Evolutionary conservation across 2,113 vertebrate species (phyloP), one percentile per base, ranked within the genome.

Genomic region (Cololabis saira): DNA sequence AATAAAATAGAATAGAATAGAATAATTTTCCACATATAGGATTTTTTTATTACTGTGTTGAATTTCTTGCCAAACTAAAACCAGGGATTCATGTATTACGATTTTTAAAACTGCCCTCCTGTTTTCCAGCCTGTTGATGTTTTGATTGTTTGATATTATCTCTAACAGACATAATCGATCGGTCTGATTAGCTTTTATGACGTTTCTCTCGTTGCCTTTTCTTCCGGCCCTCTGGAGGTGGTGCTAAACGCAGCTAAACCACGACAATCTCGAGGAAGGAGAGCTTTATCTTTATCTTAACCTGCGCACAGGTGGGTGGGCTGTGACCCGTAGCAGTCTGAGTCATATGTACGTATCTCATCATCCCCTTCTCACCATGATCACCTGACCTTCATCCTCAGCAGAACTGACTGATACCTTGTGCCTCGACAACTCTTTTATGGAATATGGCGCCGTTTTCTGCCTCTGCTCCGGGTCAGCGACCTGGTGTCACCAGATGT

Each of bases 401-500:
- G 37, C 48, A 67, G 64, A 76, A 86, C 75, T 74, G 74, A 93
- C 74, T 75, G 74, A 90, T 89, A 92, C 95, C 94, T 95, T 94
- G 96, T 96, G 96, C 97, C 97, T 98, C 95, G 95, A 94, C 93
- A 92, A 93, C 94, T 92, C 92, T 92, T 95, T 94, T 95, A 94
- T 93, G 95, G 95, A 95, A 94, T 93, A 89, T 92, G 95, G 93
- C 63, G 76, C 73, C 1, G 3, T 77, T 88, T 80, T 81, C 9
- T 74, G 74, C 74, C 11, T 50, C 47, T 17, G 45, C 27, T 14
- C 66, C 51, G 90, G 91, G 91, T 93, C 60, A 92, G 33, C 12
- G 88, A 92, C 91, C 92, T 88, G 93, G 92, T 93, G 76, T 93
- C 92, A 93, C 90, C 92, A 93, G 91, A 33, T 66, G 63, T 87